A percentile compares a stretch with the other conserved stretches of the same genome.
phyloP scores from a whole-genome alignment of 2,113 vertebrate species.

The Ahaetulla prasina region DNA sequence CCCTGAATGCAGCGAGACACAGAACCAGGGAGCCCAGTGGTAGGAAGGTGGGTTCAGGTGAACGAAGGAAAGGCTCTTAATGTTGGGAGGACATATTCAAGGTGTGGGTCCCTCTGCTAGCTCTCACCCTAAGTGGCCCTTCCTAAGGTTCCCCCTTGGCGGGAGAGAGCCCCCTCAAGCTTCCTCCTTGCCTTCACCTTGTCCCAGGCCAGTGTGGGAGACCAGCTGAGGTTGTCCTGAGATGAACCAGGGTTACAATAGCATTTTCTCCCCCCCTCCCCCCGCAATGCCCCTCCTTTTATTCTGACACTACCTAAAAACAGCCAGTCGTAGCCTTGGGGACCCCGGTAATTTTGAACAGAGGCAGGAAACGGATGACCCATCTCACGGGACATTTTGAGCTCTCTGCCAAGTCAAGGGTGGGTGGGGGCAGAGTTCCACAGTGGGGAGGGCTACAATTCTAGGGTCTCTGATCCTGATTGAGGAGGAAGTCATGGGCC shows the following conservation, averaged over 20 bases:
- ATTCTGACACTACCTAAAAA: not conserved
- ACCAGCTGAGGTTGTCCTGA: not conserved
- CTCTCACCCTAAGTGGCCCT: not conserved
- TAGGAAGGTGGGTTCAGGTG: not conserved
- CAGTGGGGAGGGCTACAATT: not conserved
- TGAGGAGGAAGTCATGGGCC: not conserved
- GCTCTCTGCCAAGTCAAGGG: not conserved
- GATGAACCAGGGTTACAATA: not conserved
- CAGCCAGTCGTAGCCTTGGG: not conserved
- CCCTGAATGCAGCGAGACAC: accelerated
- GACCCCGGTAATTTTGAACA: not conserved
- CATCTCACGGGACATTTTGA: not conserved
- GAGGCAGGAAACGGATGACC: not conserved
- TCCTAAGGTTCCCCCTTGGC: not conserved
- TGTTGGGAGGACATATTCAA: not conserved
- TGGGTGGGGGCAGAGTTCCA: not conserved
- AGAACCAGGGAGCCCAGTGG: not conserved
- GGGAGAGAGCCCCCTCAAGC: too few relatives aligned
- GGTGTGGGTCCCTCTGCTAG: not conserved
- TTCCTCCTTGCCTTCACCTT: not conserved
- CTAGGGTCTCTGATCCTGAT: not conserved
- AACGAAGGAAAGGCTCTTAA: not conserved
- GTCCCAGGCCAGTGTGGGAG: not conserved
- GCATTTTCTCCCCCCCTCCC: not conserved
- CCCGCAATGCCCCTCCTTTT: not conserved